phyloP scores from a whole-genome alignment of 2,888 invertebrate genomes.

The Melieria crassipennis region DNA sequence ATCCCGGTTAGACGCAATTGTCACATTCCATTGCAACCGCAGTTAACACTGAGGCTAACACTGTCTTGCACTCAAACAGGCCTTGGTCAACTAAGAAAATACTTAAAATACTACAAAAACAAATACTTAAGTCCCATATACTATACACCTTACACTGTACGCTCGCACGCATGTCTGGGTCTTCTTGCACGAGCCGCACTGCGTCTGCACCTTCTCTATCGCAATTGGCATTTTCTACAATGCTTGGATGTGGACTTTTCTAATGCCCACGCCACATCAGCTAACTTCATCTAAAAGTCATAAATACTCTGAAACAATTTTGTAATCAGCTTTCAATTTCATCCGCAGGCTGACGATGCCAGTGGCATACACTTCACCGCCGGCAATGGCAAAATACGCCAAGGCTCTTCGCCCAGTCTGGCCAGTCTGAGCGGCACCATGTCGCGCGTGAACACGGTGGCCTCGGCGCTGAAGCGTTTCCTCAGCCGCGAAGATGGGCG shows the following conservation, averaged over 20 bases:
- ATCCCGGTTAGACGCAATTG: no score
- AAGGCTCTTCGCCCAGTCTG: constrained; percentile 66
- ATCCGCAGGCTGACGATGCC: constrained; percentile 72
- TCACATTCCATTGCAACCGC: no score
- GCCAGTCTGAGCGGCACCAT: constrained; percentile 69
- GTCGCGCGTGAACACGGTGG: constrained; percentile 79
- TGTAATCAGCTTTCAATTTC: background rate
- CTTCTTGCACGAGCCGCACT: no score
- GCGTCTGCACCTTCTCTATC: no score
- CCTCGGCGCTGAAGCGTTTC: constrained; percentile 79
- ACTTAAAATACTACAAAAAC: no score
- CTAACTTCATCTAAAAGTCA: no score
- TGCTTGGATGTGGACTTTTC: constrained; percentile 10
- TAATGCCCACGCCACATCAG: background rate
- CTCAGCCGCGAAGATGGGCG: constrained; percentile 79
- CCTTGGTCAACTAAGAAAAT: no score
- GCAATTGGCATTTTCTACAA: constrained; percentile 12
- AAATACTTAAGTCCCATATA: no score
- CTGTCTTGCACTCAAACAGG: no score
- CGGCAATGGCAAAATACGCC: constrained; percentile 69
- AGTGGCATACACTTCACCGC: constrained; percentile 81
- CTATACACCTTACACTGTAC: no score
- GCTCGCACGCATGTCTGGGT: no score
- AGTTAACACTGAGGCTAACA: no score
- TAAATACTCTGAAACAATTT: background rate